phyloP scores from a whole-genome alignment of 2,797 vertebrate genomes.

The Austrolebias charrua region DNA sequence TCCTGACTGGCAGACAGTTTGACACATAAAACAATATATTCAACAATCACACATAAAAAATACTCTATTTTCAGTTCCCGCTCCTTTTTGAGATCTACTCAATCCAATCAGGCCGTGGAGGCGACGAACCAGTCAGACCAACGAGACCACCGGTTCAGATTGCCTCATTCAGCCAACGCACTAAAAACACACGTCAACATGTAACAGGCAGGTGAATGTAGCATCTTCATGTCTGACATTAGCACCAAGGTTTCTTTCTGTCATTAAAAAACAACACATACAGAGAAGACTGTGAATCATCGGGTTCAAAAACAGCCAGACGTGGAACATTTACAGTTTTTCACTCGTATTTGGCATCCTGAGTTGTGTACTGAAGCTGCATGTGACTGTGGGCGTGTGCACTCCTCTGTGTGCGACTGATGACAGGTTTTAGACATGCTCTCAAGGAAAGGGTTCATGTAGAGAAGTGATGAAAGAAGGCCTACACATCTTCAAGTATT shows the following conservation, averaged over 20 bases:
- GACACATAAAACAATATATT: slow-evolving; percentile 46
- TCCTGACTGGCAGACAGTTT: slow-evolving; percentile 71
- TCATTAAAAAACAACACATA: slow-evolving; percentile 45
- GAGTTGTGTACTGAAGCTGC: slow-evolving; percentile 70
- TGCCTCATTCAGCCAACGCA: slow-evolving; percentile 17
- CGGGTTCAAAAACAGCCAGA: slow-evolving; percentile 23
- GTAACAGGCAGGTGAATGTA: slow-evolving; percentile 42
- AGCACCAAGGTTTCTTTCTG: slow-evolving; percentile 75
- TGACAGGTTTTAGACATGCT: slow-evolving; percentile 63
- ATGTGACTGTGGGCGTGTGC: slow-evolving; percentile 60
- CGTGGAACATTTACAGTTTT: slow-evolving; percentile 27
- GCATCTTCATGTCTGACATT: slow-evolving; percentile 62
- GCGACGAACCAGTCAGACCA: slow-evolving; percentile 34
- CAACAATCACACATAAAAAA: slow-evolving; percentile 34
- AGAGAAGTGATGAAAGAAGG: slow-evolving; percentile 69
- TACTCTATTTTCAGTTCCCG: slow-evolving; percentile 38
- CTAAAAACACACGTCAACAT: slow-evolving; percentile 34
- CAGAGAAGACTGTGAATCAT: slow-evolving; percentile 38
- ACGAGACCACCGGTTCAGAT: slow-evolving; percentile 22
- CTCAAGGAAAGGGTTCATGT: slow-evolving; percentile 50
- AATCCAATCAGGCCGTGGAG: slow-evolving; percentile 49
- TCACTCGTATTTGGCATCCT: slow-evolving; percentile 59
- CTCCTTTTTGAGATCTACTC: slow-evolving; percentile 72
- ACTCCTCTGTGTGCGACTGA: slow-evolving; percentile 45
- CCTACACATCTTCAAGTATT: slow-evolving; percentile 79